These are phyloP conservation scores for Petaurus breviceps DNA, from an alignment of 2,113 vertebrate species.

Conservation along the genomic window DNA sequence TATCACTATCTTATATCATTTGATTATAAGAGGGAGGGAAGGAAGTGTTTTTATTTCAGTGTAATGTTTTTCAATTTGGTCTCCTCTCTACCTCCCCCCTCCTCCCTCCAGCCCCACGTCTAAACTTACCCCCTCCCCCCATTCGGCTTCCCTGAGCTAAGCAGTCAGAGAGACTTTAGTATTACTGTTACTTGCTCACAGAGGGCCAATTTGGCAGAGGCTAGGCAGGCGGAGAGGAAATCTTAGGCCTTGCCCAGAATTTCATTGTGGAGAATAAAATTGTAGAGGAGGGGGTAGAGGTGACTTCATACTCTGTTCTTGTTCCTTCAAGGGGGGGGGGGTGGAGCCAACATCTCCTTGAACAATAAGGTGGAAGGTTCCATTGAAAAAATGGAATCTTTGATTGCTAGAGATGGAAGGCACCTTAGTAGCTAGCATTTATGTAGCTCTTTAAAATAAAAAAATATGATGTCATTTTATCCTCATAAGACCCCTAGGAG, in stretches of 20 bases:
- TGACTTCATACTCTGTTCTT: constrained; percentile 16
- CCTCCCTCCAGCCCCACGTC: neutral
- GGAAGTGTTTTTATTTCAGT: constrained; percentile 54
- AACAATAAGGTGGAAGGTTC: constrained; percentile 65
- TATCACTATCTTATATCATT: neutral
- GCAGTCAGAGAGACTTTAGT: constrained; percentile 43
- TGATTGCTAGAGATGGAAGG: neutral
- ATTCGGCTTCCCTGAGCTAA: neutral
- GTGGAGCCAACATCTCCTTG: constrained; percentile 15
- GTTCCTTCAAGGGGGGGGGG: constrained; percentile 51
- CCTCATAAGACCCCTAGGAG: neutral
- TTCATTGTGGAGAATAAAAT: constrained; percentile 28
- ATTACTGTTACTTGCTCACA: constrained; percentile 57
- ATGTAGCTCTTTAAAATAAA: neutral
- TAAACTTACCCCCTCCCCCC: neutral
- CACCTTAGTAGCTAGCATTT: neutral
- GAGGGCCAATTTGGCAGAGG: constrained; percentile 52
- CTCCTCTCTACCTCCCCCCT: neutral
- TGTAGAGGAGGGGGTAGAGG: constrained; percentile 43
- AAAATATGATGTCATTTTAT: neutral
- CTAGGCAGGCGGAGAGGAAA: constrained; percentile 20
- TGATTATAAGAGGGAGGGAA: constrained; percentile 26
- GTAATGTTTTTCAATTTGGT: constrained; percentile 41
- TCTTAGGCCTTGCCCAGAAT: constrained; percentile 44
- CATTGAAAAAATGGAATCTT: constrained; percentile 41